phyloP scores from a whole-genome alignment of 1,140 invertebrate genomes.

The Lucilia sericata region DNA sequence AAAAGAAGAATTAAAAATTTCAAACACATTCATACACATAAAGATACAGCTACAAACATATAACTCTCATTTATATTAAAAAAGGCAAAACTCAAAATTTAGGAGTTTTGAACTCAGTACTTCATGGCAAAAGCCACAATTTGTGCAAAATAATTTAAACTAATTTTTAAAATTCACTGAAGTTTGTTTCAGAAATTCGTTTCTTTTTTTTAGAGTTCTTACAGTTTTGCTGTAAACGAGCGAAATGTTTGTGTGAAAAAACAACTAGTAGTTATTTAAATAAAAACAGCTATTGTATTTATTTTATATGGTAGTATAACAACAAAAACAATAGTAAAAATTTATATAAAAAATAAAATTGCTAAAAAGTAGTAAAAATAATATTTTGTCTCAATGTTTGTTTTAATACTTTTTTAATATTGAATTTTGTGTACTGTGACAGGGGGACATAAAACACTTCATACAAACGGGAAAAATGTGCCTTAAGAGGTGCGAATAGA shows the following conservation, averaged over 20 bases:
- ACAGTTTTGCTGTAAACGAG: not conserved
- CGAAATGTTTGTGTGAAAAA: not conserved
- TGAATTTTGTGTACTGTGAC: not conserved
- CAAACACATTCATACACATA: not conserved
- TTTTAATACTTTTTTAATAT: not conserved
- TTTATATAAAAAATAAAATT: not conserved
- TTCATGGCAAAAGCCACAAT: no score
- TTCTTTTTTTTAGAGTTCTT: not conserved
- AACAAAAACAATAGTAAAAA: conserved; percentile 9
- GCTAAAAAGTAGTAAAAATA: not conserved
- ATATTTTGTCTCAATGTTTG: conserved; percentile 7
- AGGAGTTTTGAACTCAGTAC: no score
- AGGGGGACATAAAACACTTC: no score
- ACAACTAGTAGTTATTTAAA: conserved; percentile 29
- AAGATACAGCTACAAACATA: no score
- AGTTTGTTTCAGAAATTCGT: no score
- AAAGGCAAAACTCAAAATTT: no score
- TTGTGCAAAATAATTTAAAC: no score
- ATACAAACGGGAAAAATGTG: no score
- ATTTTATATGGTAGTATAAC: not conserved
- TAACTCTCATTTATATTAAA: no score
- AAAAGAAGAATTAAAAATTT: not conserved
- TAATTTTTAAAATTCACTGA: no score
- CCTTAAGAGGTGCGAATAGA: no score
- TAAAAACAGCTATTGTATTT: conserved; percentile 26